A percentile compares a stretch with the other conserved stretches of the same genome.
These are phyloP conservation scores for Melanostoma scalare DNA, from an alignment of 2,888 invertebrate species.

Conservation along the genomic window DNA sequence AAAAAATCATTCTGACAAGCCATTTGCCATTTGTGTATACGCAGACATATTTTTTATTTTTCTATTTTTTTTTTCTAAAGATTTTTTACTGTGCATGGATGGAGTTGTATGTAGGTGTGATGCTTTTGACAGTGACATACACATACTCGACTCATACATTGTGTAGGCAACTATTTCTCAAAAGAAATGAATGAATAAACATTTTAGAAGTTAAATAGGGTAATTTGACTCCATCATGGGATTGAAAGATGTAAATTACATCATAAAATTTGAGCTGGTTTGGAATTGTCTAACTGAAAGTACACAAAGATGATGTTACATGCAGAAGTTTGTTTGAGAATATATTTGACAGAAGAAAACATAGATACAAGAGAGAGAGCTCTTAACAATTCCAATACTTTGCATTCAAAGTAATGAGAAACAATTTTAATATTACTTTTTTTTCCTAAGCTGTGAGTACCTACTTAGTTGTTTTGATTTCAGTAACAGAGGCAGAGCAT, in stretches of 20 bases:
- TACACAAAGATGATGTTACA: conserved; percentile 26
- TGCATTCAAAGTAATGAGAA: conserved; percentile 20
- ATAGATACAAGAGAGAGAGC: neutral
- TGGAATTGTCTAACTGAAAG: conserved; percentile 48
- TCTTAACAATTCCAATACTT: conserved; percentile 45
- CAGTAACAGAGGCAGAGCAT: too few relatives aligned
- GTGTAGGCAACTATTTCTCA: conserved; percentile 60
- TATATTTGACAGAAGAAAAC: conserved; percentile 24
- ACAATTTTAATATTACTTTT: neutral
- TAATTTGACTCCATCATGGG: conserved; percentile 68
- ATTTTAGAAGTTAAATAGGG: conserved; percentile 70
- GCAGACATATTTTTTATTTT: conserved; percentile 21
- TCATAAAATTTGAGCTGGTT: conserved; percentile 64
- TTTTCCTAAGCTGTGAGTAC: too few relatives aligned
- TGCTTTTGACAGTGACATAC: conserved; percentile 29
- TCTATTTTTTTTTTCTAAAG: neutral
- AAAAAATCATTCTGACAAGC: conserved; percentile 51
- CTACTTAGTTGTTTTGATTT: too few relatives aligned
- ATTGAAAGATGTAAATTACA: conserved; percentile 71
- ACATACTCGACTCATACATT: conserved; percentile 2
- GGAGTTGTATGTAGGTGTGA: conserved; percentile 25
- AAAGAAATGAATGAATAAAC: conserved; percentile 63
- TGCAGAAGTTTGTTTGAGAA: neutral
- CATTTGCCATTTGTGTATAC: conserved; percentile 21
- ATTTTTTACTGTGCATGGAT: neutral